Percentiles rank a stretch among this genome's conserved stretches.
These are phyloP conservation scores for Sebastes variabilis DNA, from an alignment of 2,797 vertebrate species.

Conservation along the genomic window DNA sequence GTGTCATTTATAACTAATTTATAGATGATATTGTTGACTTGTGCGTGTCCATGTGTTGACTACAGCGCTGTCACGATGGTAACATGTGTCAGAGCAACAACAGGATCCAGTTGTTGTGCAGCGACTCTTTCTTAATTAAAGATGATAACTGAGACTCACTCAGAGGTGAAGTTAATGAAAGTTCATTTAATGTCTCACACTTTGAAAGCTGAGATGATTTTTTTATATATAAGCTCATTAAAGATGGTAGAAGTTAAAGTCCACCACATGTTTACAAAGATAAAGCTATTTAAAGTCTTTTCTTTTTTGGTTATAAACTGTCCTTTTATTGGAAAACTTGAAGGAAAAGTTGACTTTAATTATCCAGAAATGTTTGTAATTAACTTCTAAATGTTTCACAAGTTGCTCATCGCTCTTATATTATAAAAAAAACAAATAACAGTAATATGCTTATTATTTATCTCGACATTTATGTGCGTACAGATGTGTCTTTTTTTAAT, in stretches of 20 bases:
- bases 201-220: background rate
- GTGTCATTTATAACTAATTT: background rate
- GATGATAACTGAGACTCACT: constrained; percentile 4
- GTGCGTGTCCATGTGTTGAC: background rate
- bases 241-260: background rate
- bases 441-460: background rate
- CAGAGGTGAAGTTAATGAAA: constrained; percentile 38
- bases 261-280: background rate
- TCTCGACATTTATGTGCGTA: background rate
- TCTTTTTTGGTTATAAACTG: background rate
- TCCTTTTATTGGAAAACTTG: background rate
- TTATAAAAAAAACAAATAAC: background rate
- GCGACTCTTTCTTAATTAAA: constrained; percentile 10
- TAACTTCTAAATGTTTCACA: background rate
- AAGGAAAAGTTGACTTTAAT: background rate
- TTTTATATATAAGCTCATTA: background rate
- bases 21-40: background rate
- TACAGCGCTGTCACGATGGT: constrained; percentile 5
- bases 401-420: background rate
- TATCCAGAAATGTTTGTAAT: background rate
- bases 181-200: constrained; percentile 1
- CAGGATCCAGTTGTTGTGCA: background rate
- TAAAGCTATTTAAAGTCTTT: background rate
- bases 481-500: background rate
- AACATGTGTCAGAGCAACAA: background rate